A percentile compares a stretch with the other conserved stretches of the same genome.
phyloP scores from a whole-genome alignment of 2,888 invertebrate genomes.

The Drosophila setosimentum region DNA sequence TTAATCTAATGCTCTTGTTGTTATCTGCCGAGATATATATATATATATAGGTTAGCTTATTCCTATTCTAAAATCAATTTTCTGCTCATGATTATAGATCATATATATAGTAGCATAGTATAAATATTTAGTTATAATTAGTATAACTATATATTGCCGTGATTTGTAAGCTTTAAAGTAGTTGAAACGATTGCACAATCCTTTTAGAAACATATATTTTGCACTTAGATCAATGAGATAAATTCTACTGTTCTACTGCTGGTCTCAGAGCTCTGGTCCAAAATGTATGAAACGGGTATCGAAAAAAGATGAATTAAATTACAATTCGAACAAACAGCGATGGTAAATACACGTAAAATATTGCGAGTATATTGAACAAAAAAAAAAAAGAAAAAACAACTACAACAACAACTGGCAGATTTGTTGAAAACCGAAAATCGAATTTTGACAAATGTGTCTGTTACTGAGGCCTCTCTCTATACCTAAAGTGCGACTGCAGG shows the following conservation, averaged over 20 bases:
- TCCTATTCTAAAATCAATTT: constrained; percentile 1
- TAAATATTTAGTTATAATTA: constrained; percentile 26
- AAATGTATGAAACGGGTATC: constrained; percentile 48
- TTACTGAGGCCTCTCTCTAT: constrained; percentile 72
- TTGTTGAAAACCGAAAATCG: constrained; percentile 37
- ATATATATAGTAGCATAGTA: neutral
- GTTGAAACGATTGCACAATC: constrained; percentile 33
- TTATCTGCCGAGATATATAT: neutral
- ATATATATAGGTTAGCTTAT: neutral
- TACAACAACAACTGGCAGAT: constrained; percentile 48
- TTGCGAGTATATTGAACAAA: constrained; percentile 57
- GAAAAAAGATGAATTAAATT: constrained; percentile 66
- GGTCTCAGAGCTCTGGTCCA: constrained; percentile 30
- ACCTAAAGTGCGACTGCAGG: constrained; percentile 62
- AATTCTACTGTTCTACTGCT: constrained; percentile 68
- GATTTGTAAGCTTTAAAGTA: constrained; percentile 60
- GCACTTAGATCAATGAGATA: constrained; percentile 26
- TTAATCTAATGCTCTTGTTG: neutral
- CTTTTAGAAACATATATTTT: constrained; percentile 6
- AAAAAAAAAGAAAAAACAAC: constrained; percentile 1
- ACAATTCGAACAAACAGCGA: constrained; percentile 65
- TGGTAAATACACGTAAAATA: constrained; percentile 81
- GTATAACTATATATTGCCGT: constrained; percentile 42
- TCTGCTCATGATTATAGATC: constrained; percentile 2
- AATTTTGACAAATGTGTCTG: constrained; percentile 64